A percentile compares a stretch with the other conserved stretches of the same genome.
Conservation (phyloP, 2,888 invertebrate genomes). For the Philonicus albiceps region DNA sequence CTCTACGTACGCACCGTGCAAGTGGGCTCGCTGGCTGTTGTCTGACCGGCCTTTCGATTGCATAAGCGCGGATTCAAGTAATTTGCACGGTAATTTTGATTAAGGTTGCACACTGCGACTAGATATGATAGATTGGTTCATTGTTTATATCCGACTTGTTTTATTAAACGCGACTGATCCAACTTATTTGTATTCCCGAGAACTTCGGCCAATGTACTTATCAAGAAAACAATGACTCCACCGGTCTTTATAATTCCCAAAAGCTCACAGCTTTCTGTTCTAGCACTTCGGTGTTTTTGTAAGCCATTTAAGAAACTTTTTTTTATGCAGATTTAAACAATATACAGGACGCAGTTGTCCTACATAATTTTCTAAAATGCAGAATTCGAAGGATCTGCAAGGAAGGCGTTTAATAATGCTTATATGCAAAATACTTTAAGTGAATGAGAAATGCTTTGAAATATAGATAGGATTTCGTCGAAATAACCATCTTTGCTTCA, state of each 20-base stretch:
- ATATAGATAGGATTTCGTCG: no score
- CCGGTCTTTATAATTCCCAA: not conserved
- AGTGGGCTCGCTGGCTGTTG: not conserved
- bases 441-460: no score
- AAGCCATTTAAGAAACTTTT: not conserved
- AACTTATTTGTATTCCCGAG: conserved; percentile 9
- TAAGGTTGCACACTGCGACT: conserved; percentile 28
- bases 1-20: conserved; percentile 12
- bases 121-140: conserved; percentile 28
- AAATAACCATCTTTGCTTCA: no score
- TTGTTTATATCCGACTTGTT: conserved; percentile 34
- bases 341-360: not conserved
- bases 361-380: not conserved
- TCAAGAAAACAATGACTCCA: not conserved
- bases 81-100: conserved; percentile 41
- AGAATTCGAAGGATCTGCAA: not conserved
- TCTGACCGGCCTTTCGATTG: conserved; percentile 40
- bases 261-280: not conserved
- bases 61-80: conserved; percentile 34
- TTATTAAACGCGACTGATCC: conserved; percentile 1
- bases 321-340: not conserved
- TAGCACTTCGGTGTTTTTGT: not conserved
- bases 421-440: no score
- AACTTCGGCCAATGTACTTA: not conserved
- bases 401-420: not conserved